A percentile compares a stretch with the other conserved stretches of the same genome.
phyloP scores from a whole-genome alignment of 2,797 vertebrate species.

The Cottoperca gobio region DNA sequence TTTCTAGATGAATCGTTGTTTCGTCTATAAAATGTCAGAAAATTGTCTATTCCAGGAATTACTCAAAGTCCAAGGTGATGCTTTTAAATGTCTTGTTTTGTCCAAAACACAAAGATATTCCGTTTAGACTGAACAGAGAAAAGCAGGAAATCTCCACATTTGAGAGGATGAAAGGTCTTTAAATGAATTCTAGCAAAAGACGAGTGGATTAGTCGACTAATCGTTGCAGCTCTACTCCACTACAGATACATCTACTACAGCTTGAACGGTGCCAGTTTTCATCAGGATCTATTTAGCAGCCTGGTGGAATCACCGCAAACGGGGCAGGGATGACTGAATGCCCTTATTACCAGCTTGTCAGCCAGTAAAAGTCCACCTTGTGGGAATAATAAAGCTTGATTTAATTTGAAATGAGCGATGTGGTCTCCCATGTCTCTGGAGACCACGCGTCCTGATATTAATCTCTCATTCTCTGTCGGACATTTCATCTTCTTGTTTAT shows the following conservation, averaged over 20 bases:
- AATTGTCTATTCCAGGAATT: too few species aligned
- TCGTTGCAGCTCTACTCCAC: background rate
- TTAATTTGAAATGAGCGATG: constrained; percentile 73
- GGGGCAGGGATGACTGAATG: constrained; percentile 57
- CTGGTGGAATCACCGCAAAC: constrained; percentile 41
- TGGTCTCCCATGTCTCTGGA: constrained; percentile 35
- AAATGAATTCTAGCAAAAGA: too few species aligned
- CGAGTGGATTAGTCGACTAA: too few species aligned
- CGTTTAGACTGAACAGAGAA: too few species aligned
- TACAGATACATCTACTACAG: constrained; percentile 21
- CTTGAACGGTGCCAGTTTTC: constrained; percentile 38
- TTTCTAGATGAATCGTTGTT: too few species aligned
- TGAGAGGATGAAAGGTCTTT: too few species aligned
- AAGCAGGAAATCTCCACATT: too few species aligned
- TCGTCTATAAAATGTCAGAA: too few species aligned
- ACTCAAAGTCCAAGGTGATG: too few species aligned
- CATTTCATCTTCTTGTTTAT: constrained; percentile 14
- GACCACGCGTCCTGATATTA: constrained; percentile 31
- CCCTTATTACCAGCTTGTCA: constrained; percentile 62
- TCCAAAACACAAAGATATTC: too few species aligned
- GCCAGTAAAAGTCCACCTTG: constrained; percentile 52
- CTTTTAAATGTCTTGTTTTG: too few species aligned
- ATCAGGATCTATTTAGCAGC: constrained; percentile 54
- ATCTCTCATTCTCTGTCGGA: constrained; percentile 32
- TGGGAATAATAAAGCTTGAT: constrained; percentile 78